Percentiles rank a stretch among this genome's conserved stretches.
Evolutionary conservation across 2,113 vertebrate genomes (phyloP).

Genomic region (Heterochromis multidens): DNA sequence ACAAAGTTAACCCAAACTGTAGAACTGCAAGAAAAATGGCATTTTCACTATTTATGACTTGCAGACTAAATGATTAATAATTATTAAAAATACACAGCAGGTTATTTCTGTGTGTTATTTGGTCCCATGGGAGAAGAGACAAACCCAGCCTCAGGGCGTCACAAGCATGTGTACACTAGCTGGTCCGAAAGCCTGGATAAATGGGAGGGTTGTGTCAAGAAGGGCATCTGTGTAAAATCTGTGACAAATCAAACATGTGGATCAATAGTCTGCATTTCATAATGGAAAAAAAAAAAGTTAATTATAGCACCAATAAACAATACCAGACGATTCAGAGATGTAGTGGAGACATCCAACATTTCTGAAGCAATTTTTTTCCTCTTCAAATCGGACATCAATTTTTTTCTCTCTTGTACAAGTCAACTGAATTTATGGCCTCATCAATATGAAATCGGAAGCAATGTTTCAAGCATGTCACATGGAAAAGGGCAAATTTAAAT

Average conservation of each 20-base stretch:
- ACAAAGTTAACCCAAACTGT: neutral
- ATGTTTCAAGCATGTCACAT: neutral
- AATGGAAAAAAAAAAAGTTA: neutral
- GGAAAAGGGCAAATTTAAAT: neutral
- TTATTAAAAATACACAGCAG: neutral
- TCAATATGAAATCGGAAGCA: neutral
- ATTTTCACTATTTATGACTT: neutral
- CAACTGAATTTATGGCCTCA: neutral
- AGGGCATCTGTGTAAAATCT: too few species aligned
- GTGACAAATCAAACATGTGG: too few species aligned
- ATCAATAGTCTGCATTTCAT: neutral
- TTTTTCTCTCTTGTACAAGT: neutral
- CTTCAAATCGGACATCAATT: neutral
- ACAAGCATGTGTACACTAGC: too few species aligned
- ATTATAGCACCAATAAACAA: neutral
- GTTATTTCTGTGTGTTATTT: too few species aligned
- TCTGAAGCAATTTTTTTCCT: neutral
- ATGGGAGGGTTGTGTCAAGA: too few species aligned
- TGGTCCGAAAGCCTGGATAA: too few species aligned
- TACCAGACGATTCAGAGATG: neutral
- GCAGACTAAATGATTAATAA: neutral
- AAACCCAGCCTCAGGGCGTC: too few species aligned
- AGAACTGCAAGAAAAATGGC: neutral
- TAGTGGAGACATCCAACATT: neutral
- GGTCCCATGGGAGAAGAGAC: too few species aligned